Evolutionary conservation across 92 coral and sea anemone genomes (phyloP), one percentile per base, ranked within the genome.

Genomic region (Paragorgia papillata): DNA sequence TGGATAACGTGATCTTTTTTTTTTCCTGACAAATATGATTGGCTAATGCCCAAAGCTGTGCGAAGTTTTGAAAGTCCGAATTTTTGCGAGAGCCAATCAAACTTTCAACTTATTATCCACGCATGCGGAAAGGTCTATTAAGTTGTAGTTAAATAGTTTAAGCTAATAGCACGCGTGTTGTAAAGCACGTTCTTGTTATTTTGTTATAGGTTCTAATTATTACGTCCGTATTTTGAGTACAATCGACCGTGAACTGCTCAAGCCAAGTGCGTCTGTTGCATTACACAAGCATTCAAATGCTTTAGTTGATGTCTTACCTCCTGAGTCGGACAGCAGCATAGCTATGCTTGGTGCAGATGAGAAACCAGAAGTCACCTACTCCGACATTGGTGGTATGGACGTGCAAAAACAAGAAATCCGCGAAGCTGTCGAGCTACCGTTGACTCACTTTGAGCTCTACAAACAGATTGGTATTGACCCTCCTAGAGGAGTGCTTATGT

Each of bases 211-310:
- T 22, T 93, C 97, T 43, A 93, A 93, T 79, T 93, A 86, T 83
- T 93, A 93, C 44, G 96, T 93, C 24, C 92, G 97, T 25, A 93
- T 93, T 48, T 82, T 93, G 62, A 91, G 97, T 28, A 93, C 97
- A 28, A 93, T 90, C 48, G 97, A 93, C 75, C 89, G 96, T 13
- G 97, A 93, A 80, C 88, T 93, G 41, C 80, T 93, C 53, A 93
- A 93, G 75, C 97, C 97, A 39, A 93, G 97, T 85, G 97, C 97
- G 22, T 93, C 97, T 18, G 97, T 93, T 44, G 97, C 97, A 1
- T 90, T 93, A n/a, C 97, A 93, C 69, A 93, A 90, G 94, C 97
- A 93, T 76, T 93, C 97, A 18, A 93, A 93, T 86, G 97, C 97
- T 6, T 79, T 93, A 27, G 97, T 93, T 1, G 97, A 93, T 62